phyloP scores from a whole-genome alignment of 2,113 vertebrate genomes.

The Tupaia tana region DNA sequence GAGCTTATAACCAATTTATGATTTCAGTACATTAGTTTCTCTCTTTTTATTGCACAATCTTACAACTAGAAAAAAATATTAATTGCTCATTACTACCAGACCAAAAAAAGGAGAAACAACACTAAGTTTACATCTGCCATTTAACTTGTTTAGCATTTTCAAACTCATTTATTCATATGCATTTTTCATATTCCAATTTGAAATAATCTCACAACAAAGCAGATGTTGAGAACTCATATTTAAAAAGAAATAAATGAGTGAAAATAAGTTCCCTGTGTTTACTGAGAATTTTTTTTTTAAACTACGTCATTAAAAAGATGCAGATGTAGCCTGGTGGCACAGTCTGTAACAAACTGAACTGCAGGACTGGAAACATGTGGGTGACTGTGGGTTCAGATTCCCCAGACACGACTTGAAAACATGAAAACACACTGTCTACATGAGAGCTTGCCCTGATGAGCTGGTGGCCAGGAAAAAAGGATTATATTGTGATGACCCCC shows the following conservation, averaged over 20 bases:
- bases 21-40: neutral
- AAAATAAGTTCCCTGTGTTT: neutral
- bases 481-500: too few species aligned
- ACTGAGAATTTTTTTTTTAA: neutral
- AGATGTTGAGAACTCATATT: neutral
- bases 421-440: too few species aligned
- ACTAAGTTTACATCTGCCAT: neutral
- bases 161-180: neutral
- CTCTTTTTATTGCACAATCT: neutral
- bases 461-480: too few species aligned
- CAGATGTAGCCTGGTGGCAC: too few species aligned
- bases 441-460: too few species aligned
- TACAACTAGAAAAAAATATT: neutral
- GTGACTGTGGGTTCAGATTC: too few species aligned
- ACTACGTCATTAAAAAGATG: neutral
- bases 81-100: neutral
- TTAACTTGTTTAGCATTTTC: neutral
- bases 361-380: too few species aligned
- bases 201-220: neutral
- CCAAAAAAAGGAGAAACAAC: neutral
- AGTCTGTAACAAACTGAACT: too few species aligned
- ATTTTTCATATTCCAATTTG: neutral
- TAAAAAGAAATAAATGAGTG: neutral
- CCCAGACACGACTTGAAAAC: too few species aligned
- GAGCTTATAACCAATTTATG: neutral